phyloP scores from a whole-genome alignment of 64 coral and sea anemone genomes.

The Catalaphyllia jardinei region DNA sequence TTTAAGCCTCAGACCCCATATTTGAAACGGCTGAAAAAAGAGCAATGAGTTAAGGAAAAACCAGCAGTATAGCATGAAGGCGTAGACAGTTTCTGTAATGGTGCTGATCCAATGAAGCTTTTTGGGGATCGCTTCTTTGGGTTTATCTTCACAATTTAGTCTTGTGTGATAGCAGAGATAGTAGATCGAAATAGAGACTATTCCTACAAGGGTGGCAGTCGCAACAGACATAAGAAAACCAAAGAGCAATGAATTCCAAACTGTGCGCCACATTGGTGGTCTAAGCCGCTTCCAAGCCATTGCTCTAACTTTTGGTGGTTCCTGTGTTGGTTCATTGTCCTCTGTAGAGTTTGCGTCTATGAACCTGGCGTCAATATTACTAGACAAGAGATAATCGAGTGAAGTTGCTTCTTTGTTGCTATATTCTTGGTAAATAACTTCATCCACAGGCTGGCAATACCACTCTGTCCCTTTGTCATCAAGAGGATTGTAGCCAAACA shows the following conservation, averaged over 20 bases:
- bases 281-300: slow-evolving; percentile 34
- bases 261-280: not conserved
- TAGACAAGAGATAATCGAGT: not conserved
- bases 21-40: not conserved
- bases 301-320: no score
- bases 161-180: not conserved
- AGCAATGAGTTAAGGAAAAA: not conserved
- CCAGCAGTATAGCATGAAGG: not conserved
- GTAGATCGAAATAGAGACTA: not conserved
- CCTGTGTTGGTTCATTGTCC: not conserved
- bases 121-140: not conserved
- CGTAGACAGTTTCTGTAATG: not conserved
- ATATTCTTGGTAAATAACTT: slow-evolving; percentile 25
- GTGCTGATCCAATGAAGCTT: slow-evolving; percentile 7
- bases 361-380: not conserved
- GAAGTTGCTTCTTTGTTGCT: not conserved
- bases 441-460: not conserved
- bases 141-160: not conserved
- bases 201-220: not conserved
- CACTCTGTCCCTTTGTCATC: slow-evolving; percentile 4
- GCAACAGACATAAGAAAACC: not conserved
- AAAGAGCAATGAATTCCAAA: not conserved
- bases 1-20: not conserved
- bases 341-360: not conserved
- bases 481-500: not conserved